These are phyloP conservation scores for Ammodramus savannarum DNA, from an alignment of 2,113 vertebrate genomes.

Conservation along the genomic window DNA sequence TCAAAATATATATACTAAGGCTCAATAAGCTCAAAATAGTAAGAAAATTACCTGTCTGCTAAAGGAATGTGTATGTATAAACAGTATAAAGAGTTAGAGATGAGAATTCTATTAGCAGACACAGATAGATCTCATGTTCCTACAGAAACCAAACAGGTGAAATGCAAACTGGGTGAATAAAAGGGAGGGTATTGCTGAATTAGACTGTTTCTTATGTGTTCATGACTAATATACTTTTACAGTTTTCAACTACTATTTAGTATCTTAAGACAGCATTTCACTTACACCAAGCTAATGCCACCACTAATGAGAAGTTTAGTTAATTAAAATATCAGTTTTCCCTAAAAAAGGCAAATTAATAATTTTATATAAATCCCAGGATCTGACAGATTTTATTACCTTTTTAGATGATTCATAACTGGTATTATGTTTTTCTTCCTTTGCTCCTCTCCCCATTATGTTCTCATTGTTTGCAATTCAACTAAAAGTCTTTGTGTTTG, in stretches of 20 bases:
- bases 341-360: background rate
- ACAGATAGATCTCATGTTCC: background rate
- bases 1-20: background rate
- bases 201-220: background rate
- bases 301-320: background rate
- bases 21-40: background rate
- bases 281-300: background rate
- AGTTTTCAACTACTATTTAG: background rate
- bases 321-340: background rate
- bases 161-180: background rate
- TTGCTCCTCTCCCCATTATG: background rate
- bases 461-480: constrained; percentile 8
- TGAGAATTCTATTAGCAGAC: background rate
- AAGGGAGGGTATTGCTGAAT: background rate
- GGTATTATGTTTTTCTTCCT: background rate
- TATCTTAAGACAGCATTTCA: background rate
- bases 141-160: background rate
- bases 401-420: background rate
- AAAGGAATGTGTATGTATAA: background rate
- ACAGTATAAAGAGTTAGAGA: background rate
- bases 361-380: background rate
- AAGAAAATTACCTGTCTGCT: background rate
- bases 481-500: background rate
- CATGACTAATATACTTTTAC: background rate
- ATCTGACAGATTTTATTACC: background rate